A percentile compares a stretch with the other conserved stretches of the same genome.
phyloP scores from a whole-genome alignment of 2,797 vertebrate genomes.

The Amphiprion clarkii region DNA sequence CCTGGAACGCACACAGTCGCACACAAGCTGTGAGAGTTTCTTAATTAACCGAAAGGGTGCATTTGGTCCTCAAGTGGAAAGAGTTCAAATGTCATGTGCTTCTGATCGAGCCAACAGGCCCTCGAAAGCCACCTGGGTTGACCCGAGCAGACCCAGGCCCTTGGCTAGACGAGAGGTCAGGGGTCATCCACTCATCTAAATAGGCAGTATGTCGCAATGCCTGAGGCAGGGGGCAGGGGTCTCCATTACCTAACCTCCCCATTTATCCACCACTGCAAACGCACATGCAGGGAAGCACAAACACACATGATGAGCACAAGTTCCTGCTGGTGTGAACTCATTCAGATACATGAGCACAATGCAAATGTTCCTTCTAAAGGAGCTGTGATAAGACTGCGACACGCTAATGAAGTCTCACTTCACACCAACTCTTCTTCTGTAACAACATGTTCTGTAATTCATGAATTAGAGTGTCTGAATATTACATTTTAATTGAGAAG shows the following conservation, averaged over 20 bases:
- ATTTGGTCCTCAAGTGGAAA: conserved; percentile 56
- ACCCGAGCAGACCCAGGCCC: conserved; percentile 70
- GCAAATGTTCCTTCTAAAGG: conserved; percentile 13
- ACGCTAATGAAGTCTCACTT: background rate
- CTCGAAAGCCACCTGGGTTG: conserved; percentile 77
- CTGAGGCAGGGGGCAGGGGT: conserved; percentile 66
- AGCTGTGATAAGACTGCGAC: conserved; percentile 8
- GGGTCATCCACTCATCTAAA: conserved; percentile 76
- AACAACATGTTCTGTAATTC: too few relatives aligned
- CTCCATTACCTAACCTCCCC: conserved; percentile 73
- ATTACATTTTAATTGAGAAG: conserved; percentile 25
- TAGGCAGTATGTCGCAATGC: conserved; percentile 66
- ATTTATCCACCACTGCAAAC: conserved; percentile 53
- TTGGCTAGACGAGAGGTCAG: conserved; percentile 76
- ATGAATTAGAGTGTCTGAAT: conserved; percentile 21
- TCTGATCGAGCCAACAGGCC: conserved; percentile 52
- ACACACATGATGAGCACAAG: conserved; percentile 56
- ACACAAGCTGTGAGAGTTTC: conserved; percentile 28
- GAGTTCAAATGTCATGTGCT: conserved; percentile 76
- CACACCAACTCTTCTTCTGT: background rate
- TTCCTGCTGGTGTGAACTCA: conserved; percentile 51
- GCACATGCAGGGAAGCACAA: conserved; percentile 46
- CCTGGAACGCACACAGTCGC: conserved; percentile 26
- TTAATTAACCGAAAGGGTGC: conserved; percentile 53
- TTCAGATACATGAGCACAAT: conserved; percentile 24